Conservation (phyloP, 2,797 vertebrate species). For the Chromobotia macracanthus region DNA sequence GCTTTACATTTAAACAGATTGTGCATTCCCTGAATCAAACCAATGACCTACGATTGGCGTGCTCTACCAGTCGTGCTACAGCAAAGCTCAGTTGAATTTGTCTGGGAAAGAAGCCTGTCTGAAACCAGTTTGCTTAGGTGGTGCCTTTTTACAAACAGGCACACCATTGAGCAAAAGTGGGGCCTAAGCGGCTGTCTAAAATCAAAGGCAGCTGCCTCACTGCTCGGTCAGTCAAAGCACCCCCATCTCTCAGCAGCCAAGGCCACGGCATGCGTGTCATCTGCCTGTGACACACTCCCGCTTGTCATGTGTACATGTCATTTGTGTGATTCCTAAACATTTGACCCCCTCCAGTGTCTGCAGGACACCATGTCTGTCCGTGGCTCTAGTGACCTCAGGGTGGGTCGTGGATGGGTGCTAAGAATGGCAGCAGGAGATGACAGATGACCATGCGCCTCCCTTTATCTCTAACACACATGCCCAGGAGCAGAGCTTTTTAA, state of each 20-base stretch:
- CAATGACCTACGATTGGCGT: neutral
- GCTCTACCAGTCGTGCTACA: too few species aligned
- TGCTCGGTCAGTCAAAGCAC: constrained; percentile 61
- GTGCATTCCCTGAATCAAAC: neutral
- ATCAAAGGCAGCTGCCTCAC: too few species aligned
- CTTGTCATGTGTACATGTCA: constrained; percentile 58
- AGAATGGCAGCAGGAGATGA: constrained; percentile 66
- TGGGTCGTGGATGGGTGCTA: constrained; percentile 65
- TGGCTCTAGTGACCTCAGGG: constrained; percentile 57
- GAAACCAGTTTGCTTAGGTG: neutral
- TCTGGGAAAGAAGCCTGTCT: neutral
- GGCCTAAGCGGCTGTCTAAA: too few species aligned
- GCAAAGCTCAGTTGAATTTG: neutral
- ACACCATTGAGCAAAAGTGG: neutral
- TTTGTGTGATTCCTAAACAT: constrained; percentile 55
- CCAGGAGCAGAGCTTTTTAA: constrained; percentile 53
- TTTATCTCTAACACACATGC: constrained; percentile 17
- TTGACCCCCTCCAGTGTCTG: constrained; percentile 53
- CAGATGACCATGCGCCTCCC: constrained; percentile 49
- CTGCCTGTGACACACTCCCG: constrained; percentile 56
- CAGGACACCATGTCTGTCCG: constrained; percentile 63
- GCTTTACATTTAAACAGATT: too few species aligned
- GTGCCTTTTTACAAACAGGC: neutral
- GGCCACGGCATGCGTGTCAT: constrained; percentile 70
- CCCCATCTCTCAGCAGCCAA: constrained; percentile 58